phyloP scores from a whole-genome alignment of 1,140 invertebrate genomes.

The Scaptomyza montana region DNA sequence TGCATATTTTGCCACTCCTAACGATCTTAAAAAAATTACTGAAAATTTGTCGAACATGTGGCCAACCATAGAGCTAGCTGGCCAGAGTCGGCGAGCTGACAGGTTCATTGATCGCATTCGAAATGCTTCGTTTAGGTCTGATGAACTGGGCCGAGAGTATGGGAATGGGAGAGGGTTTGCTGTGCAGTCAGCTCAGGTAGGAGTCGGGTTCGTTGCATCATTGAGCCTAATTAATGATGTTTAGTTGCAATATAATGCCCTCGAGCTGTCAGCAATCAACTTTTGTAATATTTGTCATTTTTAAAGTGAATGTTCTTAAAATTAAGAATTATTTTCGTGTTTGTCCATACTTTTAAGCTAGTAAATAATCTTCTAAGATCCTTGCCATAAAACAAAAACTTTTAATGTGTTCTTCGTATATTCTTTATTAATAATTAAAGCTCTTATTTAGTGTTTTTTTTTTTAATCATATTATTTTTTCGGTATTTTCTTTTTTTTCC shows the following conservation, averaged over 20 bases:
- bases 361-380: too few species aligned
- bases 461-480: conserved; percentile 21
- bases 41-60: conserved; percentile 67
- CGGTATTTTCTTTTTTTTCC: conserved; percentile 46
- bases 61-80: conserved; percentile 30
- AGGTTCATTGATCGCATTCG: conserved; percentile 80
- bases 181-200: conserved; percentile 10
- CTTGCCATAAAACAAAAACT: neutral
- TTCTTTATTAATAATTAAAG: conserved; percentile 82
- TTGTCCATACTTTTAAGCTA: neutral
- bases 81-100: conserved; percentile 26
- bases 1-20: conserved; percentile 64
- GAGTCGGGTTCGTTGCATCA: conserved; percentile 38
- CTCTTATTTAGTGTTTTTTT: conserved; percentile 75
- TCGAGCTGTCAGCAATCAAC: conserved; percentile 54
- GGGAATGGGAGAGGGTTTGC: neutral
- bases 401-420: conserved; percentile 60
- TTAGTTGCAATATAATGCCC: conserved; percentile 56
- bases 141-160: conserved; percentile 13
- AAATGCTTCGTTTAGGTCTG: conserved; percentile 55
- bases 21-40: conserved; percentile 78
- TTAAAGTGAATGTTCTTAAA: neutral
- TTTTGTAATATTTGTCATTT: conserved; percentile 36
- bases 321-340: too few species aligned
- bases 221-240: conserved; percentile 68